A percentile compares a stretch with the other conserved stretches of the same genome.
Conservation (phyloP, 2,888 invertebrate species). For the Graphium colonna region DNA sequence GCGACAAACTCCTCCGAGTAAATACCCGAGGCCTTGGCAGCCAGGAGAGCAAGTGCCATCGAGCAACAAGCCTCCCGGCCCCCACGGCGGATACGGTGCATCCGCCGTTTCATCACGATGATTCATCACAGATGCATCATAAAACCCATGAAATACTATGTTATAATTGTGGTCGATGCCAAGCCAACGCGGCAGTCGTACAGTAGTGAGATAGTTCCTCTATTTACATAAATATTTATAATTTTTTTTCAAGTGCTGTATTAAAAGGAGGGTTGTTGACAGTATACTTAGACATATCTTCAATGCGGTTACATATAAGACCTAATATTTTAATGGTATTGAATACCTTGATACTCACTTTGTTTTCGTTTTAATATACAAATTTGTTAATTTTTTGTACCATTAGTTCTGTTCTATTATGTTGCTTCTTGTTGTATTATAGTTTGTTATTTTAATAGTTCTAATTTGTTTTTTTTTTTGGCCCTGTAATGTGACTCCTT, state of each 20-base stretch:
- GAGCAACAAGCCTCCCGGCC: too few species aligned
- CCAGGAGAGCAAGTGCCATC: too few species aligned
- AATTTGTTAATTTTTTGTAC: background rate
- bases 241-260: background rate
- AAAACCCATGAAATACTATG: too few species aligned
- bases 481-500: background rate
- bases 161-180: too few species aligned
- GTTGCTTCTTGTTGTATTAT: background rate
- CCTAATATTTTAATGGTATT: background rate
- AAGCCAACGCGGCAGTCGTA: too few species aligned
- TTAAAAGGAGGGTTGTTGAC: background rate
- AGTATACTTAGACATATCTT: background rate
- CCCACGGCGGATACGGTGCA: too few species aligned
- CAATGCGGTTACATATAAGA: background rate
- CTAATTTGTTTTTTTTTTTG: background rate
- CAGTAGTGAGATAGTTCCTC: too few species aligned
- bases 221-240: too few species aligned
- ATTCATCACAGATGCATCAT: too few species aligned
- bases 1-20: too few species aligned
- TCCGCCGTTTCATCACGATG: too few species aligned
- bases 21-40: too few species aligned
- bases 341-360: background rate
- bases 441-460: background rate
- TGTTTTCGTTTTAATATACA: background rate
- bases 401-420: background rate